phyloP scores from a whole-genome alignment of 2,113 vertebrate species.

The Panurus biarmicus region DNA sequence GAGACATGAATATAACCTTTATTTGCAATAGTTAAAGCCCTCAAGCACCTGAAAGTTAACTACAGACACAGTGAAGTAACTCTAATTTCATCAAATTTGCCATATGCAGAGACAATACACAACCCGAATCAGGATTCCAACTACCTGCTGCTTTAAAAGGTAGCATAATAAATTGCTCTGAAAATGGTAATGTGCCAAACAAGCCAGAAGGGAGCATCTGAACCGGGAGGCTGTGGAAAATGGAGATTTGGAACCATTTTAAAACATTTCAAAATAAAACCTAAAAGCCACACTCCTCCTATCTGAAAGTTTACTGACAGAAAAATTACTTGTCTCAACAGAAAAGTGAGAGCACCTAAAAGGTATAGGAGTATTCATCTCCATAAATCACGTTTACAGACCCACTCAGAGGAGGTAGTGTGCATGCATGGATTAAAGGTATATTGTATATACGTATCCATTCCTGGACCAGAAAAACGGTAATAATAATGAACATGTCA shows the following conservation, averaged over 20 bases:
- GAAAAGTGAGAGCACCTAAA: not conserved
- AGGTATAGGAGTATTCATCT: not conserved
- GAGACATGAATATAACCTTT: not conserved
- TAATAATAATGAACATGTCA: not conserved
- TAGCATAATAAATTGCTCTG: not conserved
- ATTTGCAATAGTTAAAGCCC: not conserved
- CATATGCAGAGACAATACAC: not conserved
- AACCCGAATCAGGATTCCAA: not conserved
- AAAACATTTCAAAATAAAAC: not conserved
- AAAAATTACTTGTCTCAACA: not conserved
- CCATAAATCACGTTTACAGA: not conserved
- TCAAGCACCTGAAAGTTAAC: not conserved
- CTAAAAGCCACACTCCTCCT: not conserved
- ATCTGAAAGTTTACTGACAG: not conserved
- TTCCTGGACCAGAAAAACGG: not conserved
- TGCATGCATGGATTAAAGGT: not conserved
- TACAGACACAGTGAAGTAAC: not conserved
- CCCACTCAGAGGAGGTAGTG: not conserved
- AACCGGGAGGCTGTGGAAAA: not conserved
- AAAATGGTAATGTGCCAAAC: not conserved
- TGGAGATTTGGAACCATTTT: not conserved
- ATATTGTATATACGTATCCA: not conserved
- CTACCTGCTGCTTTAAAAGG: not conserved
- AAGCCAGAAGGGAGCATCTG: not conserved
- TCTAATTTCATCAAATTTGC: not conserved